Evolutionary conservation across 1,140 invertebrate species (phyloP), one percentile per base, ranked within the genome.

Genomic region (Frieseomelitta varia): DNA sequence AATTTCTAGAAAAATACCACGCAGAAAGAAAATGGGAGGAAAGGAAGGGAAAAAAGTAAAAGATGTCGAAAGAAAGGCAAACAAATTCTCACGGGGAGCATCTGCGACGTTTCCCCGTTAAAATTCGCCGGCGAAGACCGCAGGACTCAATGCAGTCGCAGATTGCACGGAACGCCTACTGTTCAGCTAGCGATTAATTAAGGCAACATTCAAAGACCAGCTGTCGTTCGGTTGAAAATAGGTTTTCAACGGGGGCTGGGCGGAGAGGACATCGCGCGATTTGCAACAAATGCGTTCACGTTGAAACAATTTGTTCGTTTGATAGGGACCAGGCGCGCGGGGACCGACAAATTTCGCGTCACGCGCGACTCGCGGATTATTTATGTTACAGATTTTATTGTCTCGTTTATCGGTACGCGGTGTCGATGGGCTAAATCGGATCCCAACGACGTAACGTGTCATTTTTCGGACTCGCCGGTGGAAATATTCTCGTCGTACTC

Each of bases 331-430:
- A 51, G 15, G 4, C 79, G 53, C 53, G 51, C 74, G 53, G 2
- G 55, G 34, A 58, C 68, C 84, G 81, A 88, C 84, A 85, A 85
- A 88, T 88, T 79, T 87, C 73, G 73, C 80, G 83, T 85, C 78
- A 85, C 63, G 72, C 47, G 39, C 78, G 78, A 68, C 58, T 78
- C 84, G 56, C 61, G 55, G 73, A 85, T 84, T 81, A 87, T 87
- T 88, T 84, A 79, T 84, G 78, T 88, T 88, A 88, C 82, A 85
- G 83, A 88, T 88, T 88, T 88, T 84, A 88, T 88, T 88, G 86
- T 85, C 78, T 72, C 84, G 82, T 88, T 88, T 85, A 75, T 85
- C 87, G 86, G 56, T 21, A 39, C 17, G 63, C 4, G 65, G 34
- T 61, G 51, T 78, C 74, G 81, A 78, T 61, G n/a, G 56, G 24